phyloP scores from a whole-genome alignment of 2,888 invertebrate genomes.

The Eupithecia subfuscata region DNA sequence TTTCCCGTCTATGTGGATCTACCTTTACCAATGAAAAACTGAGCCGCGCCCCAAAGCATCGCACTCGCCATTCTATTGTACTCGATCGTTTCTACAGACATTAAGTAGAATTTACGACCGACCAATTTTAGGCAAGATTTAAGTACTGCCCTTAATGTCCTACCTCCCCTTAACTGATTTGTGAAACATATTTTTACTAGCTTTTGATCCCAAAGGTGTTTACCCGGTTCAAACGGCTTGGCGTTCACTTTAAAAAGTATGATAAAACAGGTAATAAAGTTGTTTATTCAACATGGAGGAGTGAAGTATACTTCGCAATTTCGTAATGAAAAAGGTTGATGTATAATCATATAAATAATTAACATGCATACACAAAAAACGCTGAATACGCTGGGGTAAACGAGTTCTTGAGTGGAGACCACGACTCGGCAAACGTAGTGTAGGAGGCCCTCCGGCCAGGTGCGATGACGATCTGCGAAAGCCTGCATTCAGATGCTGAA shows the following conservation, averaged over 20 bases:
- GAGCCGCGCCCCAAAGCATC: conserved; percentile 48
- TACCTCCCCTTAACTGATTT: conserved; percentile 50
- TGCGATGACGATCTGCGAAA: too few relatives aligned
- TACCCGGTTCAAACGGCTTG: neutral
- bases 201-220: conserved; percentile 29
- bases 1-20: neutral
- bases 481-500: too few relatives aligned
- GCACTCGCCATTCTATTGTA: conserved; percentile 56
- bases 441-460: too few relatives aligned
- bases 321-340: neutral
- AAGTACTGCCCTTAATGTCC: conserved; percentile 63
- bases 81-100: conserved; percentile 62
- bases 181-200: conserved; percentile 52
- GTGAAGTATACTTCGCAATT: neutral
- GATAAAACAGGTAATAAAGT: neutral
- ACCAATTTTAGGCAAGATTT: conserved; percentile 69
- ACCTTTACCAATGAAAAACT: conserved; percentile 49
- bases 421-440: too few relatives aligned
- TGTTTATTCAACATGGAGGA: neutral
- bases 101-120: conserved; percentile 66
- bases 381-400: too few relatives aligned
- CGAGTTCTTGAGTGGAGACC: too few relatives aligned
- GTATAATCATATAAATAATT: too few relatives aligned
- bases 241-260: neutral
- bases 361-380: too few relatives aligned